Conservation (phyloP, 2,888 invertebrate species). For the Hololepta plana region DNA sequence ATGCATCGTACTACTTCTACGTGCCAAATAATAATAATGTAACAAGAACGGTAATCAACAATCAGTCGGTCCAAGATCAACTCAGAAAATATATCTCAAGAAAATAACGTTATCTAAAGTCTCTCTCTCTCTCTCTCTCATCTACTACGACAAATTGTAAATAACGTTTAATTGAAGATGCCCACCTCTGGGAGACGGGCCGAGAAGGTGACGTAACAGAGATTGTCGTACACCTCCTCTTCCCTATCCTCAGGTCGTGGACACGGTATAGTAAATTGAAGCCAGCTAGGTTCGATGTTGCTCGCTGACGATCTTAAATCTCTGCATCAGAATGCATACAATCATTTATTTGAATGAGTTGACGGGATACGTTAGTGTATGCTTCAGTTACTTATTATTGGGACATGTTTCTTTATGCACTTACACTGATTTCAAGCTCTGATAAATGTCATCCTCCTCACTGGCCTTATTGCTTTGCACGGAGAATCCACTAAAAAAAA, state of each 20-base stretch:
- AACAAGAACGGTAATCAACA: no score
- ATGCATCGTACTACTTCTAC: no score
- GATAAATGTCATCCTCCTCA: conserved; percentile 73
- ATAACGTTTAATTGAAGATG: conserved; percentile 10
- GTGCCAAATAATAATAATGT: no score
- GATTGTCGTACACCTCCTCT: conserved; percentile 74
- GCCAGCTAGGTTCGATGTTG: conserved; percentile 36
- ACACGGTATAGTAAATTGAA: conserved; percentile 43
- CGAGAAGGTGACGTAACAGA: conserved; percentile 72
- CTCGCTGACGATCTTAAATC: conserved; percentile 9
- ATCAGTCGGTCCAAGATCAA: conserved; percentile 4
- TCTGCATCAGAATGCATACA: no score
- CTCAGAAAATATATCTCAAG: conserved; percentile 3
- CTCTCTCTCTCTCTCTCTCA: no score
- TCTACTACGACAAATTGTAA: no score
- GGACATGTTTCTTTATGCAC: conserved; percentile 22
- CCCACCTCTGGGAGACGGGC: conserved; percentile 49
- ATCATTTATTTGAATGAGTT: no score
- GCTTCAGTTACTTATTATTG: background rate
- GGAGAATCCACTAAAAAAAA: conserved; percentile 58
- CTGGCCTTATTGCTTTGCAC: conserved; percentile 45
- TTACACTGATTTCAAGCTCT: conserved; percentile 66
- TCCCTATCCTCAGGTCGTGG: conserved; percentile 47
- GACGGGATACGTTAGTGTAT: no score
- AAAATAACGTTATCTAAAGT: no score